Percentiles rank a stretch among this genome's conserved stretches.
phyloP scores from a whole-genome alignment of 1,140 invertebrate genomes.

The Teleopsis dalmanni region DNA sequence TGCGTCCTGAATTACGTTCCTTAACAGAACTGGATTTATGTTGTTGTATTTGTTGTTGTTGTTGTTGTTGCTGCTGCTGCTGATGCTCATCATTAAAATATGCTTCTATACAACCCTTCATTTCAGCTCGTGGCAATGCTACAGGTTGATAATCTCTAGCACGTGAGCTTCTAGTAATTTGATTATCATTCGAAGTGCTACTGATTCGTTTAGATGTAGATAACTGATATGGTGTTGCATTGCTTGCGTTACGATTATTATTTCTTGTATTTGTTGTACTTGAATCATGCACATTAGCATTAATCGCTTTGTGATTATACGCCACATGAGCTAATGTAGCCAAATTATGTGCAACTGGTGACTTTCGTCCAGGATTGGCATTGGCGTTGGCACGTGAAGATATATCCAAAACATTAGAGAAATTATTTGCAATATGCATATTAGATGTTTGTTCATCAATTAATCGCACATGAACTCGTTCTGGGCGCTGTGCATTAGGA shows the following conservation, averaged over 20 bases:
- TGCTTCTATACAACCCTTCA: slow-evolving; percentile 64
- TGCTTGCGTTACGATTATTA: background rate
- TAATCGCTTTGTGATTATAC: slow-evolving; percentile 31
- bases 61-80: slow-evolving; percentile 25
- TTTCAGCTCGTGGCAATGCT: slow-evolving; percentile 60
- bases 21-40: slow-evolving; percentile 2
- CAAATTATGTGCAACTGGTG: slow-evolving; percentile 54
- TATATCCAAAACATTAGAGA: slow-evolving; percentile 5
- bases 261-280: background rate
- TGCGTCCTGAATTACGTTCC: slow-evolving; percentile 14
- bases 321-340: slow-evolving; percentile 54
- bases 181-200: background rate
- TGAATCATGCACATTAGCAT: slow-evolving; percentile 5
- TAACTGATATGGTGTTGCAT: background rate
- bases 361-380: slow-evolving; percentile 5
- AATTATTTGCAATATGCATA: slow-evolving; percentile 12
- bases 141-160: slow-evolving; percentile 45
- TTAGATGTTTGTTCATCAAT: slow-evolving; percentile 26
- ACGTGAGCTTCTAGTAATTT: slow-evolving; percentile 6
- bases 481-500: slow-evolving; percentile 50
- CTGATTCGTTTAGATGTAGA: background rate
- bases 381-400: slow-evolving; percentile 7
- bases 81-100: slow-evolving; percentile 58
- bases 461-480: slow-evolving; percentile 49
- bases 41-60: slow-evolving; percentile 26